Conservation (phyloP, 1,140 invertebrate species). For the Penaeus indicus region DNA sequence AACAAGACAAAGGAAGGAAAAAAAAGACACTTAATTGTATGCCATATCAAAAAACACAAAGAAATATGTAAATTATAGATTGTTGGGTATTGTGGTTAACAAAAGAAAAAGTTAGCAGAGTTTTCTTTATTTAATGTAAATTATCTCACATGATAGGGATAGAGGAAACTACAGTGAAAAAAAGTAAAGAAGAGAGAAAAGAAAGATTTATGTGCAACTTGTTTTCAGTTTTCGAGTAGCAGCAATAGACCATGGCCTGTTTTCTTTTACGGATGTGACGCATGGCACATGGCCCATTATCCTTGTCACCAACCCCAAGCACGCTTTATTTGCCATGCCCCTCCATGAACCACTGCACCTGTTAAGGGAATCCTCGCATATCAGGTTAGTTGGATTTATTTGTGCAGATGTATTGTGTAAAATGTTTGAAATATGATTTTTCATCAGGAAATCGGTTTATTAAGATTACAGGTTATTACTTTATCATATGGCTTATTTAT, state of each 20-base stretch:
- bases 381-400: constrained; percentile 74
- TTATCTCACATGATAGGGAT: neutral
- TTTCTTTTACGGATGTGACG: constrained; percentile 87
- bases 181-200: neutral
- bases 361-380: constrained; percentile 82
- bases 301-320: constrained; percentile 91
- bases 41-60: too few species aligned
- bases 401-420: too few species aligned
- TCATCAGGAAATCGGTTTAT: too few species aligned
- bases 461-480: too few species aligned
- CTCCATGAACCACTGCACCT: constrained; percentile 80
- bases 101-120: too few species aligned
- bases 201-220: constrained; percentile 11
- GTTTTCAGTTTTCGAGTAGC: constrained; percentile 81
- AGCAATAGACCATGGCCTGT: constrained; percentile 89
- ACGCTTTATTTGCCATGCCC: constrained; percentile 81
- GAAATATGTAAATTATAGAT: too few species aligned
- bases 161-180: neutral
- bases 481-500: too few species aligned
- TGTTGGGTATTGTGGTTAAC: too few species aligned
- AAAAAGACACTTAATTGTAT: too few species aligned
- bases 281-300: constrained; percentile 83
- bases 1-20: too few species aligned
- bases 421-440: too few species aligned
- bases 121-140: neutral